Base-by-base conservation (phyloP, 2,888 invertebrate species). In the Chaetoderma sp. region DNA sequence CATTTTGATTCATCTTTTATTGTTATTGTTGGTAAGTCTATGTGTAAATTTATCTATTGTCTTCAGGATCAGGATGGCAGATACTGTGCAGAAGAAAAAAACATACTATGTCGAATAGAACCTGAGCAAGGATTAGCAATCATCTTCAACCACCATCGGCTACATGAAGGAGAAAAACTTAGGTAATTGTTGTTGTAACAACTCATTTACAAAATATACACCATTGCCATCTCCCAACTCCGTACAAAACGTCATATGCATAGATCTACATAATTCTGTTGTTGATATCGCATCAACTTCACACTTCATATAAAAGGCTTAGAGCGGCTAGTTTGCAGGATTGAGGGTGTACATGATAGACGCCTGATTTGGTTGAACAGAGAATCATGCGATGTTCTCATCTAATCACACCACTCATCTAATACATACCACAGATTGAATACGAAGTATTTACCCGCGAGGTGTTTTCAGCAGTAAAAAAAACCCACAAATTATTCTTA, bases 21-120 rank as follows among this genome's bases (percentile, higher is more conserved):
- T 54, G n/a, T n/a, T 36, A 18, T 55, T 16, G 44, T 25, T 18
- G 32, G n/a, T 23, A n/a, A n/a, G n/a, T n/a, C n/a, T n/a, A n/a
- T n/a, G n/a, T n/a, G n/a, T n/a, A n/a, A n/a, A n/a, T n/a, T 56
- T 30, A 55, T 16, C 18, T 30, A 6, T 33, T 16, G 27, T 45
- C 57, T 55, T 39, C 60, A 81, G 80, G 80, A 78, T 68, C 67
- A 67, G 18, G 66, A 65, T 18, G 82, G 82, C 4, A 78, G 78
- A 55, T 82, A 79, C 63, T 79, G 81, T 72, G 83, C 82, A 13
- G 80, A 83, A 52, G 79, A 83, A 57, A 74, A 80, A 68, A 82
- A 83, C 55, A 76, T 83, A 21, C 13, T 80, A 16, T 72, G 68
- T 58, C 71, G 75, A n/a, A 67, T 83, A 4, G 61, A 75, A 39